Conservation (phyloP, 2,888 invertebrate species). For the Apotomis capreana region DNA sequence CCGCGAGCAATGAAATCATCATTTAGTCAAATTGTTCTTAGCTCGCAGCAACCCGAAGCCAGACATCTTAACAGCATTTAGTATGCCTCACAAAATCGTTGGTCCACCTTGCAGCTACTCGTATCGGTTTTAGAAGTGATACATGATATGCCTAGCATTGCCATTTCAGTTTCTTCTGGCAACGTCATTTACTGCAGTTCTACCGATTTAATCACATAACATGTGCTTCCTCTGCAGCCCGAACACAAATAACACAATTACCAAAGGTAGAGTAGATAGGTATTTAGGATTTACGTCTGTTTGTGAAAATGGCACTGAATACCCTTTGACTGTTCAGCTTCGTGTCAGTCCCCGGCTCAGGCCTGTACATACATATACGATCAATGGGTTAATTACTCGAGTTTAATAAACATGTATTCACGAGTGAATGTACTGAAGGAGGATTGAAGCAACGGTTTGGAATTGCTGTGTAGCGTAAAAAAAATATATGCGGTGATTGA, state of each 20-base stretch:
- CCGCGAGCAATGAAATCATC: too few species aligned
- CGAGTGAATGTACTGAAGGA: not conserved
- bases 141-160: too few species aligned
- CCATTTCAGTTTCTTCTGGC: too few species aligned
- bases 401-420: not conserved
- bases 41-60: too few species aligned
- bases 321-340: slow-evolving; percentile 6
- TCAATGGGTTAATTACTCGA: slow-evolving; percentile 1
- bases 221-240: not conserved
- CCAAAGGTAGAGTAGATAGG: not conserved
- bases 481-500: too few species aligned
- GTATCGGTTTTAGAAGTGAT: too few species aligned
- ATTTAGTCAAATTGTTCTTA: too few species aligned
- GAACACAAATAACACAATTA: not conserved
- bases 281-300: not conserved
- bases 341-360: slow-evolving; percentile 1
- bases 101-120: too few species aligned
- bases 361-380: slow-evolving; percentile 1
- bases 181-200: too few species aligned
- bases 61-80: too few species aligned
- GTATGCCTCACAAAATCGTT: too few species aligned
- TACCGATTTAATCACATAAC: too few species aligned
- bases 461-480: not conserved
- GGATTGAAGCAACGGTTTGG: not conserved
- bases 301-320: not conserved